Evolutionary conservation across 2,888 invertebrate genomes (phyloP).

Genomic region (Scrobipalpa costella): DNA sequence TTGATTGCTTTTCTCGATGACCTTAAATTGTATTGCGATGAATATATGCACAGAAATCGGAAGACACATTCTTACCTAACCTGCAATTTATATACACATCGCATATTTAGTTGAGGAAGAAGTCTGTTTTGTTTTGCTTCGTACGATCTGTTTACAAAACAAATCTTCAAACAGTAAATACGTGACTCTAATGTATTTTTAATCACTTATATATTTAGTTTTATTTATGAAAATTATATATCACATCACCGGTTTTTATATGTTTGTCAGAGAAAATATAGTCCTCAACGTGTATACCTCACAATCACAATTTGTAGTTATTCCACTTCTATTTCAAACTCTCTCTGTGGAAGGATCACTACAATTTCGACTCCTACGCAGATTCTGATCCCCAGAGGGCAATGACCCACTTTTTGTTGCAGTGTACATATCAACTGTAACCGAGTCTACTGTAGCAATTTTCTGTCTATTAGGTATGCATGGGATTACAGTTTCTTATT

Average conservation of each 20-base stretch:
- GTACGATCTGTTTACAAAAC: too few species aligned
- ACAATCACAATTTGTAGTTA: not conserved
- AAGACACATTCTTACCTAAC: too few species aligned
- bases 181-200: not conserved
- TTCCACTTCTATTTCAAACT: not conserved
- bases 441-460: not conserved
- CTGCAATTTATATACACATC: not conserved
- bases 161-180: too few species aligned
- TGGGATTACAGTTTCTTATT: not conserved
- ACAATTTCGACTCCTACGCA: constrained; percentile 15
- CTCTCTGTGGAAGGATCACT: not conserved
- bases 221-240: too few species aligned
- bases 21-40: constrained; percentile 2
- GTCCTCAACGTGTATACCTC: too few species aligned
- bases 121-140: too few species aligned
- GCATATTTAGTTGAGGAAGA: not conserved
- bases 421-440: not conserved
- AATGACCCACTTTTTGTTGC: constrained; percentile 20
- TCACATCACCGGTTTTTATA: too few species aligned
- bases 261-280: too few species aligned
- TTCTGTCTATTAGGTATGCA: constrained; percentile 7
- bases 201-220: not conserved
- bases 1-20: constrained; percentile 8
- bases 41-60: not conserved
- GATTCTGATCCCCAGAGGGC: constrained; percentile 16